Evolutionary conservation across 2,797 vertebrate genomes (phyloP), one percentile per base, ranked within the genome.

Genomic region (Gallirallus australis): DNA sequence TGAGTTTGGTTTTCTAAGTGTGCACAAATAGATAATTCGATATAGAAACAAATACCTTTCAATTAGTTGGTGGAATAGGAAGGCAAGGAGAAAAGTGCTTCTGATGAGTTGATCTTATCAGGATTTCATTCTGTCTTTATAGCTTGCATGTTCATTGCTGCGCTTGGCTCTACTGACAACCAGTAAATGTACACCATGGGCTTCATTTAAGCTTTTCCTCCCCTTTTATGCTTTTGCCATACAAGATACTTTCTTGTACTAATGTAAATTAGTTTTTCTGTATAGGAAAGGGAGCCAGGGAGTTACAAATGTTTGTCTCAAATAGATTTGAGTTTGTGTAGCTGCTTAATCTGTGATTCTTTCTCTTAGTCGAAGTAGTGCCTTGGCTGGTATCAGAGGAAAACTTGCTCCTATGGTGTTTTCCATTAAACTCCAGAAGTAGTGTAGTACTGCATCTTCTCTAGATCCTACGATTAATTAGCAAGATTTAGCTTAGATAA

Each of bases 21-120:
- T 56, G 33, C 53, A 6, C 54, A 40, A 61, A 57, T 20, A 77
- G 71, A 23, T 48, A 50, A 79, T 64, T 83, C 73, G 10, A 6
- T 57, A 4, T 33, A 19, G 71, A 87, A 80, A 77, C 17, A 57
- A 45, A 31, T 40, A 61, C 48, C 23, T 86, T 82, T n/a, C 28
- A 10, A 31, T 76, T n/a, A 56, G 42, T 54, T 68, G 8, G 21
- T 56, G 31, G 53, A 71, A 42, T 27, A 56, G 73, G 37, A 87
- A 82, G 61, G 84, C 39, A 91, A 79, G 90, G 54, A 89, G 82
- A 61, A 71, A 89, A 94, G 82, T 78, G 72, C 83, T 97, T 86
- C 78, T 85, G 82, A 82, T 89, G 52, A 71, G 88, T 86, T 93
- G 97, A 98, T 98, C 93, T 97, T 96, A 96, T 97, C 97, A 97